Conservation (phyloP, 2,113 vertebrate species). For the Poeciliopsis retropinna region DNA sequence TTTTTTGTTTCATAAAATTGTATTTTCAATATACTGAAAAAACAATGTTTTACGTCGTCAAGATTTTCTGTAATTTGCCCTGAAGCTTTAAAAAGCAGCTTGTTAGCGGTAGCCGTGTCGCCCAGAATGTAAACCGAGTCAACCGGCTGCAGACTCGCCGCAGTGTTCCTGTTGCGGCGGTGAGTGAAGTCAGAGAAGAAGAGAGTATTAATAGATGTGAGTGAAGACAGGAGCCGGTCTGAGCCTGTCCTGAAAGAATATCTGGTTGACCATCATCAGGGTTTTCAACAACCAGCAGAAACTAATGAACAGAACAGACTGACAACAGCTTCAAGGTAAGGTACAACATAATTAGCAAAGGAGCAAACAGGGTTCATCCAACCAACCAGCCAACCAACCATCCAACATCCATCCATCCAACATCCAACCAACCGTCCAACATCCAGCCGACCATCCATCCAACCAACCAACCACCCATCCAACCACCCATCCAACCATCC, state of each 20-base stretch:
- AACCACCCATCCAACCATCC: too few species aligned
- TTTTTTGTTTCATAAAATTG: background rate
- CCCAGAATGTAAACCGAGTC: constrained; percentile 2
- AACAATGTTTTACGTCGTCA: background rate
- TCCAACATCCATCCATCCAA: too few species aligned
- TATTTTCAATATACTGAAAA: background rate
- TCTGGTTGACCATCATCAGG: constrained; percentile 27
- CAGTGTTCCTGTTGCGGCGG: constrained; percentile 23
- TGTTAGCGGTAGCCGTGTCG: constrained; percentile 7
- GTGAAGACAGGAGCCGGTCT: constrained; percentile 24
- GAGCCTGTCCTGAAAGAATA: constrained; percentile 26
- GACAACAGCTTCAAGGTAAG: too few species aligned
- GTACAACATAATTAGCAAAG: too few species aligned
- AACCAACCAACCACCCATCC: too few species aligned
- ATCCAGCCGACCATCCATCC: too few species aligned
- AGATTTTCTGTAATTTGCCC: background rate
- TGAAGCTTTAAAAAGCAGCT: background rate
- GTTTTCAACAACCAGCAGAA: constrained; percentile 5
- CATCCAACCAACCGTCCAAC: too few species aligned
- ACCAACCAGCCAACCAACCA: too few species aligned
- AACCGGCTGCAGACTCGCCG: background rate
- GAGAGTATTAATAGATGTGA: constrained; percentile 47
- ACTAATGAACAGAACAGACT: background rate
- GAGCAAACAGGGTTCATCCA: too few species aligned
- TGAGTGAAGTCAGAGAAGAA: constrained; percentile 15